These are phyloP conservation scores for Scolanthus callimorphus DNA, from an alignment of 92 coral and sea anemone species.

Conservation along the genomic window DNA sequence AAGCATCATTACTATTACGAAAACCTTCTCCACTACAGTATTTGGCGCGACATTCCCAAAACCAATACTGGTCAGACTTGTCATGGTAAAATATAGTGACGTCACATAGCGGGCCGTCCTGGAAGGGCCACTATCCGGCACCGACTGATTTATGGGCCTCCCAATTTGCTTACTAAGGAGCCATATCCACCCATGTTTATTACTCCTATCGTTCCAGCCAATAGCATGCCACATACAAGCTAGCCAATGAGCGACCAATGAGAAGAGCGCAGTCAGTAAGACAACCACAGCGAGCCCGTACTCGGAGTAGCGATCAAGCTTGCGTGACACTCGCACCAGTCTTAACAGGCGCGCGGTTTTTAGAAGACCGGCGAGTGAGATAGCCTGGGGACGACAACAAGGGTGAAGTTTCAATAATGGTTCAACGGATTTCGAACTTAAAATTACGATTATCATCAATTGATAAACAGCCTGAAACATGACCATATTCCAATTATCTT, in stretches of 20 bases:
- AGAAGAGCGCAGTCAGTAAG: conserved; percentile 81
- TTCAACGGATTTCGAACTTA: too few species aligned
- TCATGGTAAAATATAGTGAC: conserved; percentile 81
- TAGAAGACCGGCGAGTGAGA: conserved; percentile 76
- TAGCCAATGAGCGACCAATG: conserved; percentile 95
- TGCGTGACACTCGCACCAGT: conserved; percentile 91
- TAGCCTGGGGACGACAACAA: conserved; percentile 45
- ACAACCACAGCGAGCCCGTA: conserved; percentile 92
- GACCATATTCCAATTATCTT: too few species aligned
- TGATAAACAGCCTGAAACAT: too few species aligned
- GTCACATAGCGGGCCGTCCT: conserved; percentile 65
- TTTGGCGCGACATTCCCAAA: conserved; percentile 95
- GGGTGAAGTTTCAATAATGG: too few species aligned
- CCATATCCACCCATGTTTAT: conserved; percentile 75
- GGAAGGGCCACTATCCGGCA: conserved; percentile 39
- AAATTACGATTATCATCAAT: too few species aligned
- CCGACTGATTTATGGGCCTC: conserved; percentile 20
- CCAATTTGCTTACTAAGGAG: conserved; percentile 38
- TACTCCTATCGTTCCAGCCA: conserved; percentile 47
- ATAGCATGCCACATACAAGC: conserved; percentile 94
- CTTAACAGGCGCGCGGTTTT: conserved; percentile 93
- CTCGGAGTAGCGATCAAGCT: conserved; percentile 97
- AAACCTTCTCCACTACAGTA: conserved; percentile 80
- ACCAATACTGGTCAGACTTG: conserved; percentile 95
- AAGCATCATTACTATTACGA: conserved; percentile 81